Evolutionary conservation across 2,113 vertebrate genomes (phyloP).

Genomic region (Tiliqua scincoides): DNA sequence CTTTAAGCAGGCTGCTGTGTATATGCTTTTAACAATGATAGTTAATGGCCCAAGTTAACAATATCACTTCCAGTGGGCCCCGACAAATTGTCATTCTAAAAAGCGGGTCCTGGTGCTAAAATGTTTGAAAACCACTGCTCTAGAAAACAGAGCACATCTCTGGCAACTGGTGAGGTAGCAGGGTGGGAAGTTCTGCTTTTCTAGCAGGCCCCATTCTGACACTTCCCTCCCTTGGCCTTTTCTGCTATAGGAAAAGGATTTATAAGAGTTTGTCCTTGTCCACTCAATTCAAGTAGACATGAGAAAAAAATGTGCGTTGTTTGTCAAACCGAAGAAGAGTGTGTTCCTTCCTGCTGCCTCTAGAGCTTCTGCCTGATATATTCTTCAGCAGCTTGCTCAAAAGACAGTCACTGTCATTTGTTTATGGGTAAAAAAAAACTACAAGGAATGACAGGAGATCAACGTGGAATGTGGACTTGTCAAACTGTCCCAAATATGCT

Average conservation of each 20-base stretch:
- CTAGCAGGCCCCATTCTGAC: constrained; percentile 18
- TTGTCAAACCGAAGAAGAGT: constrained; percentile 24
- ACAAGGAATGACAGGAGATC: constrained; percentile 46
- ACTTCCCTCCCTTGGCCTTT: not conserved
- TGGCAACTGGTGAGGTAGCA: not conserved
- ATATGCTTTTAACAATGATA: too few relatives aligned
- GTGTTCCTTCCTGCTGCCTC: constrained; percentile 22
- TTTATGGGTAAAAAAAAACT: constrained; percentile 48
- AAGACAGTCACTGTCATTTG: not conserved
- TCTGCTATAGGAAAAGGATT: too few relatives aligned
- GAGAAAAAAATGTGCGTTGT: not conserved
- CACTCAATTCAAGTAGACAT: not conserved
- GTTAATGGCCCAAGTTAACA: too few relatives aligned
- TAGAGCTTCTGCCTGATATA: not conserved
- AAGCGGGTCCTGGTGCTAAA: too few relatives aligned
- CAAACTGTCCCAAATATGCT: not conserved
- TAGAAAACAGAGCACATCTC: not conserved
- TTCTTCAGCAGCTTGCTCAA: not conserved
- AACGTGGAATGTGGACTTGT: constrained; percentile 38
- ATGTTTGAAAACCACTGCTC: too few relatives aligned
- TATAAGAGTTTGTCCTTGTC: constrained; percentile 16
- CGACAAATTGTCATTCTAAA: too few relatives aligned
- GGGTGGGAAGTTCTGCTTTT: not conserved
- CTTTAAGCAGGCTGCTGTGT: too few relatives aligned
- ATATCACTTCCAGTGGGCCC: too few relatives aligned